Evolutionary conservation across 2,113 vertebrate genomes (phyloP), one percentile per base, ranked within the genome.

Genomic region (Bufo bufo): DNA sequence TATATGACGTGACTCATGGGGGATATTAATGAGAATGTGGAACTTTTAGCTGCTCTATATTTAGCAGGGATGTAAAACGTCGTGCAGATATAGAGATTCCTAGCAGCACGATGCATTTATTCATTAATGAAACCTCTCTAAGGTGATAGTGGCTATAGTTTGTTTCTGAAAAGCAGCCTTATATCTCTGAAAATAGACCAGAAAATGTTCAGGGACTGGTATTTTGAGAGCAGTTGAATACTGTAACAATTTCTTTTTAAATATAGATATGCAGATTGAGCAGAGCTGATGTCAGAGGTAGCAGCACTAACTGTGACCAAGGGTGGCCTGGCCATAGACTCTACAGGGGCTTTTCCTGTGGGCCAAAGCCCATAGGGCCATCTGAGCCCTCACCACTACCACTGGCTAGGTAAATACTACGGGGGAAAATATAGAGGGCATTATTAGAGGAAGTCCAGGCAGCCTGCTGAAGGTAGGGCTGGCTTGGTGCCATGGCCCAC

Each of bases 21-120:
- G 49, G 81, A 69, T 69, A 83, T 23, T 83, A 66, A 83, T 52
- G 61, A 83, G 81, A 52, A 83, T 54, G 20, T 83, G 81, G 63
- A 83, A 83, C 59, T 82, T 83, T 65, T 83, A 50, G 61, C 20
- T 83, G 20, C n/a, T 69, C 81, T 83, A 83, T 69, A 83, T 83
- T 83, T 83, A 83, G 61, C 81, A 50, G 47, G 10, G 45, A 66
- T 69, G 14, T 50, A 49, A 82, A 45, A 47, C 10, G 43, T 59
- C 43, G 59, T 80, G 23, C 17, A 82, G 79, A 43, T 47, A 82
- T 82, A 82, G 58, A 63, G 47, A 82, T 61, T 63, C 79, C 79
- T 80, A 59, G 17, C 79, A 47, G 79, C 33, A 49, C 14, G 61
- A 12, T 23, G 23, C 20, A 83, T 52, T 52, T 83, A 52, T 33